Percentiles rank a stretch among this genome's conserved stretches.
These are phyloP conservation scores for Pogoniulus pusillus DNA, from an alignment of 2,797 vertebrate species.

Conservation along the genomic window DNA sequence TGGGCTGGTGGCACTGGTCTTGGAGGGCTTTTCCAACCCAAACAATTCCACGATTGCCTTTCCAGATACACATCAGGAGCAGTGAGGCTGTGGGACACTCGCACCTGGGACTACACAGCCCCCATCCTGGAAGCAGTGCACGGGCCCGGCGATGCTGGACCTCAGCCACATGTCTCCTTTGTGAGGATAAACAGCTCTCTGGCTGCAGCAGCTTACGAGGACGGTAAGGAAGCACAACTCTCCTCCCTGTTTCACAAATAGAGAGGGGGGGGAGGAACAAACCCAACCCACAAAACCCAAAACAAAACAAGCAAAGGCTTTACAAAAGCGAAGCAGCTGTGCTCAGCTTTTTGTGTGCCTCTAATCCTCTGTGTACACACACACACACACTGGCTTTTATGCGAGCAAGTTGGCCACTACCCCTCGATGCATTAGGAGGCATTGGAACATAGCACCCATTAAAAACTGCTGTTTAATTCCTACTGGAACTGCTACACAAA, in stretches of 20 bases:
- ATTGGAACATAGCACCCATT: slow-evolving; percentile 78
- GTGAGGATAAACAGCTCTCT: slow-evolving; percentile 88
- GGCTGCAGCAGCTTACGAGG: slow-evolving; percentile 90
- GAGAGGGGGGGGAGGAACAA: too few relatives aligned
- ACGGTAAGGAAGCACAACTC: slow-evolving; percentile 82
- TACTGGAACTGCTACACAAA: slow-evolving; percentile 69
- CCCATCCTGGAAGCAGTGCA: slow-evolving; percentile 82
- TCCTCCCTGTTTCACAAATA: slow-evolving; percentile 44
- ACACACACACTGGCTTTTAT: slow-evolving; percentile 71
- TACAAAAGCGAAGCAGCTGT: slow-evolving; percentile 78
- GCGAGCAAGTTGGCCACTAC: slow-evolving; percentile 78
- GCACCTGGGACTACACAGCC: slow-evolving; percentile 88
- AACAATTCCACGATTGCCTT: slow-evolving; percentile 29
- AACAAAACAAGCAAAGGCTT: slow-evolving; percentile 54
- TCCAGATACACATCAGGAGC: slow-evolving; percentile 94
- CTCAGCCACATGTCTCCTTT: slow-evolving; percentile 83
- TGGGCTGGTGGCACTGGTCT: too few relatives aligned
- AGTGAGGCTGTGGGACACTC: slow-evolving; percentile 92
- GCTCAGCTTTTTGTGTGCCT: slow-evolving; percentile 63
- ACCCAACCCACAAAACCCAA: too few relatives aligned
- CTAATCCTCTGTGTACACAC: slow-evolving; percentile 65
- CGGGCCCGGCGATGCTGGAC: slow-evolving; percentile 73
- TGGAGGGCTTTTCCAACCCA: too few relatives aligned
- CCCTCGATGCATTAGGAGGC: slow-evolving; percentile 75
- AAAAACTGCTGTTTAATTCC: slow-evolving; percentile 78